Evolutionary conservation across 1,140 invertebrate species (phyloP), one percentile per base, ranked within the genome.

Genomic region (Phortica variegata): DNA sequence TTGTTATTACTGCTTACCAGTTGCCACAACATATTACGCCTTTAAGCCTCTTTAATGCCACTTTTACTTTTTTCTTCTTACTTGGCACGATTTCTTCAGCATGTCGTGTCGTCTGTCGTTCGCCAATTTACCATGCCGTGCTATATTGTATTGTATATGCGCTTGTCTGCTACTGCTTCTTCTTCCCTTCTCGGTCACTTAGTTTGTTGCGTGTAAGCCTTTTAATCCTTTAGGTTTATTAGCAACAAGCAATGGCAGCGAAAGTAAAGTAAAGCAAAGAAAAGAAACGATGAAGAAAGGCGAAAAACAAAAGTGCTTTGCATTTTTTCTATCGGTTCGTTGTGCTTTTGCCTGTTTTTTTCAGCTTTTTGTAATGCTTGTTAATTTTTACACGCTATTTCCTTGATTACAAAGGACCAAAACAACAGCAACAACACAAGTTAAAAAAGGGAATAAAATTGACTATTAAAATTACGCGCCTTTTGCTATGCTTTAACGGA

Each of bases 21-120:
- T 26, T 29, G 55, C 61, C 61, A 56, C 62, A 66, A 62, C 59
- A 61, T 66, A 66, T 66, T 59, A 66, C 56, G 51, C 37, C 46
- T 48, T 59, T 65, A 61, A 65, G 56, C 58, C 44, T 47, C 51
- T 53, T 61, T 65, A 65, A 65, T 61, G 49, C 58, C 49, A 59
- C 23, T 6, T 48, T 61, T 49, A 53, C 65, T 51, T 59, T 49
- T 58, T 56, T n/a, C n/a, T 9, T 34, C 13, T 34, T 34, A 8
- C n/a, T n/a, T 34, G 32, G 32, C 32, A 43, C 19, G 43, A 34
- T 46, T 45, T 33, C 43, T 26, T 26, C n/a, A n/a, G n/a, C n/a
- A n/a, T n/a, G n/a, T n/a, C n/a, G n/a, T n/a, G n/a, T n/a, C n/a
- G n/a, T n/a, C n/a, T n/a, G n/a, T n/a, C n/a, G n/a, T n/a, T n/a